A percentile compares a stretch with the other conserved stretches of the same genome.
Conservation (phyloP, 2,888 invertebrate species). For the Lepeophtheirus nordmannii region DNA sequence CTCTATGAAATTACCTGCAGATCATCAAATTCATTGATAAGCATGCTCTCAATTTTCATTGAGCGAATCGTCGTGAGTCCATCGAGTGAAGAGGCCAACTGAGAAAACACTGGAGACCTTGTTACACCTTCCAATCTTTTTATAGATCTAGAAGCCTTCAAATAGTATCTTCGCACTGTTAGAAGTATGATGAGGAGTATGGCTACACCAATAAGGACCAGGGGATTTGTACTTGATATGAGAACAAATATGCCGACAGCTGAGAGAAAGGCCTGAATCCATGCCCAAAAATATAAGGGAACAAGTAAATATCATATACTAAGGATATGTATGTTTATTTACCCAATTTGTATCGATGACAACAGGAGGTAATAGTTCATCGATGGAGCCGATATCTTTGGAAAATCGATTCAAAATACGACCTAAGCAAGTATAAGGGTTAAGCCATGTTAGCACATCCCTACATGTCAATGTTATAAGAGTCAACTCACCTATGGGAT, state of each 20-base stretch:
- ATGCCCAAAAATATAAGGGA: too few species aligned
- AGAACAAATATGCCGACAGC: neutral
- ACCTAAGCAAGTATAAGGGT: neutral
- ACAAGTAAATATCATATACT: neutral
- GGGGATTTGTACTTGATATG: neutral
- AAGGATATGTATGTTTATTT: neutral
- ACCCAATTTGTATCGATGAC: slow-evolving; percentile 38
- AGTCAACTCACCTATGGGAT: slow-evolving; percentile 52
- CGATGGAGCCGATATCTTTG: slow-evolving; percentile 64
- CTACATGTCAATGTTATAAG: neutral
- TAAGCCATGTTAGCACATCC: too few species aligned
- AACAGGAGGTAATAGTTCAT: slow-evolving; percentile 53
- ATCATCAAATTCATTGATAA: slow-evolving; percentile 57
- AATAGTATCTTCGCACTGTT: slow-evolving; percentile 2
- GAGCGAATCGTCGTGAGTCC: slow-evolving; percentile 83
- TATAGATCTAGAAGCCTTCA: slow-evolving; percentile 51
- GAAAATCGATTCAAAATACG: slow-evolving; percentile 70
- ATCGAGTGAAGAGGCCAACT: slow-evolving; percentile 70
- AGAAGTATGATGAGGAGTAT: neutral
- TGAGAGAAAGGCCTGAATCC: neutral
- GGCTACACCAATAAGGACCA: neutral
- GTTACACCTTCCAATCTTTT: slow-evolving; percentile 42
- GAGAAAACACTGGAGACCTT: slow-evolving; percentile 64
- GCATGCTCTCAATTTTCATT: slow-evolving; percentile 60
- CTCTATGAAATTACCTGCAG: slow-evolving; percentile 37